Evolutionary conservation across 2,888 invertebrate genomes (phyloP), one percentile per base, ranked within the genome.

Genomic region (Scrobipalpa atriplicella): DNA sequence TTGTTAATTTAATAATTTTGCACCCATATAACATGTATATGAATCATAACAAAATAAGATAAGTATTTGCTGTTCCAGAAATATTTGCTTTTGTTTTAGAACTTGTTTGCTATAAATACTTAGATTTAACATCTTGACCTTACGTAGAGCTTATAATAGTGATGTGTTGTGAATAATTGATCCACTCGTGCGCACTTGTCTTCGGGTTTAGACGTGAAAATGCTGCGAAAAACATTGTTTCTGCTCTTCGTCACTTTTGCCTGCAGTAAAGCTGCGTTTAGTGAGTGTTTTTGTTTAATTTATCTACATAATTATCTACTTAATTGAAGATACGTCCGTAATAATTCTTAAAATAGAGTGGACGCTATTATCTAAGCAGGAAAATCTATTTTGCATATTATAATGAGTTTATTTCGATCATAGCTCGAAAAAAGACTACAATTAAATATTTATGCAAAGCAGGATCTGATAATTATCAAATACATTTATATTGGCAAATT

Each of bases 151-250:
- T 9, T 38, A 38, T 58, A 38, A 38, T 58, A 58, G 58, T n/a
- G 58, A 58, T 58, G 58, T 16, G 29, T 38, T 58, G 58, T 16
- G 9, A n/a, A 58, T 58, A 36, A 56, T 58, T 16, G 16, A 58
- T 11, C 36, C 58, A 58, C 36, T 58, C 29, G 13, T 2, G n/a
- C 38, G 58, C 58, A 36, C 16, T 8, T 16, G 29, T 36, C 58
- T 38, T 58, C n/a, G 18, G 13, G 58, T 16, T 2, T 2, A 38
- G 58, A 58, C 58, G 58, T 38, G n/a, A 58, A 58, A 38, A 58
- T 58, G 58, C 29, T 58, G 38, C 0, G 16, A 58, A 58, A 36
- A 8, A 58, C 58, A 11, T 16, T 58, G 8, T 3, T 58, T 58
- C 16, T 58, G 9, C 38, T 58, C 7, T 58, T 58, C n/a, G 58